phyloP scores from a whole-genome alignment of 2,797 vertebrate genomes.

The Pristis pectinata region DNA sequence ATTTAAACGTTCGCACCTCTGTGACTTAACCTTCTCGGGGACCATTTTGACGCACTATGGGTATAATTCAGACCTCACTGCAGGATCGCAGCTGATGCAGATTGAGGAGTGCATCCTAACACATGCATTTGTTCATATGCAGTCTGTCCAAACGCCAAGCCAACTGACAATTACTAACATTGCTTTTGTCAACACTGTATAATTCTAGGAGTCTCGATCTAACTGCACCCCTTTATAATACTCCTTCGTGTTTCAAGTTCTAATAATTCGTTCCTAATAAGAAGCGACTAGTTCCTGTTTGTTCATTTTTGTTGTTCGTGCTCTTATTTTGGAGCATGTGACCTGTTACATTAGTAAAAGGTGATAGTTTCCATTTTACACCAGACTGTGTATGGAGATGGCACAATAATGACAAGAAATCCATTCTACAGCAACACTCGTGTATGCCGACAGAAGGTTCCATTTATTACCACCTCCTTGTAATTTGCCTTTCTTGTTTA shows the following conservation, averaged over 20 bases:
- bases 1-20: constrained; percentile 6
- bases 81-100: constrained; percentile 5
- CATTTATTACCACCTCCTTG: constrained; percentile 14
- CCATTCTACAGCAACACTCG: background rate
- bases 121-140: constrained; percentile 36
- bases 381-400: constrained; percentile 14
- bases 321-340: constrained; percentile 12
- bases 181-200: background rate
- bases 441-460: constrained; percentile 2
- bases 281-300: too few relatives aligned
- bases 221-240: background rate
- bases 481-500: background rate
- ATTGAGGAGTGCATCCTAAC: constrained; percentile 14
- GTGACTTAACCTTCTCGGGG: background rate
- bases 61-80: constrained; percentile 17
- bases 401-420: background rate
- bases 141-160: constrained; percentile 31
- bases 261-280: background rate
- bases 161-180: constrained; percentile 17
- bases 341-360: constrained; percentile 28
- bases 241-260: too few relatives aligned
- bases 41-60: background rate
- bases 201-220: background rate
- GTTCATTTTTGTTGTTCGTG: background rate
- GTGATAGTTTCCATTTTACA: constrained; percentile 34